A percentile compares a stretch with the other conserved stretches of the same genome.
phyloP scores from a whole-genome alignment of 2,113 vertebrate genomes.

The Gila orcuttii region DNA sequence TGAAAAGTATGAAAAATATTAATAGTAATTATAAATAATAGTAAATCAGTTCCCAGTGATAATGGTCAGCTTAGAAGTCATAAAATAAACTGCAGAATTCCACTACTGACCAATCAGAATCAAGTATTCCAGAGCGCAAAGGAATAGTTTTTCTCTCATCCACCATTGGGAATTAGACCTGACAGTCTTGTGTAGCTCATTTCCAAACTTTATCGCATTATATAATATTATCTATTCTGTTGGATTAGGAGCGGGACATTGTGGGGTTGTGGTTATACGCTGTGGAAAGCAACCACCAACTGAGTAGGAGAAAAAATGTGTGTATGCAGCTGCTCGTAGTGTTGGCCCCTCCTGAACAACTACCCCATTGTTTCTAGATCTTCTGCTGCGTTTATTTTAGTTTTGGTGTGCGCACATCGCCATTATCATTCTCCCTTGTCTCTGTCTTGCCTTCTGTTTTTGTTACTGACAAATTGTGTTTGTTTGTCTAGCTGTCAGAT shows the following conservation, averaged over 20 bases:
- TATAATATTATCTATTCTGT: conserved; percentile 61
- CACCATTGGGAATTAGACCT: background rate
- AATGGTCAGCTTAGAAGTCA: background rate
- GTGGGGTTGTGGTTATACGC: conserved; percentile 47
- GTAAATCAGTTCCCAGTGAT: background rate
- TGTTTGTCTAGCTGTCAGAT: conserved; percentile 38
- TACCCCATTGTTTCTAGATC: conserved; percentile 61
- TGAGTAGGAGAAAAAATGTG: conserved; percentile 57
- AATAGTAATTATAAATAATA: background rate
- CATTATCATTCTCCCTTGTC: conserved; percentile 5
- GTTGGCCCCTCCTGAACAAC: conserved; percentile 63
- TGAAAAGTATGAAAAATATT: background rate
- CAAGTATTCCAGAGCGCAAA: background rate
- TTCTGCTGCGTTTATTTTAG: conserved; percentile 63
- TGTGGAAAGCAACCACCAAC: conserved; percentile 66
- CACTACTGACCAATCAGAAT: background rate
- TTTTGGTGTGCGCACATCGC: conserved; percentile 25
- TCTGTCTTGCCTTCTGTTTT: conserved; percentile 8
- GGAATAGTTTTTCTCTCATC: background rate
- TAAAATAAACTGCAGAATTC: background rate
- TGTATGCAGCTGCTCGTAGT: conserved; percentile 60
- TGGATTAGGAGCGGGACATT: conserved; percentile 58
- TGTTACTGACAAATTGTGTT: conserved; percentile 16
- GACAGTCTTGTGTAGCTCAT: conserved; percentile 54
- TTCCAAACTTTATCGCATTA: conserved; percentile 60